These are phyloP conservation scores for Meleagris gallopavo DNA, from an alignment of 2,113 vertebrate species.

Conservation along the genomic window DNA sequence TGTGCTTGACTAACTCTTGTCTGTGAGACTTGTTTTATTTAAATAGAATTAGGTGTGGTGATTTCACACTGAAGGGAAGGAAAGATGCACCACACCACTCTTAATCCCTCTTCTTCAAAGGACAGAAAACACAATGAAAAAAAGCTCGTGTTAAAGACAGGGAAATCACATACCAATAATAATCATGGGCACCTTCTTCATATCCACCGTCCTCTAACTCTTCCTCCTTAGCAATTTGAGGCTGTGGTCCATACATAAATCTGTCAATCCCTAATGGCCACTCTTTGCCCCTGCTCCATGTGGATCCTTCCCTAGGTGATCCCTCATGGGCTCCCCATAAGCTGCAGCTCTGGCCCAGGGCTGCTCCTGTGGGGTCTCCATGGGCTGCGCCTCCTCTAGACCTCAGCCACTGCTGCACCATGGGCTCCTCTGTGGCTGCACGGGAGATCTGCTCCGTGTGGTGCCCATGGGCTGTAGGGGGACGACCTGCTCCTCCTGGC, in stretches of 20 bases:
- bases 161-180: neutral
- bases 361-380: neutral
- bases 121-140: neutral
- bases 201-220: neutral
- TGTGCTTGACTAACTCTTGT: neutral
- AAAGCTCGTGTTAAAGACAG: neutral
- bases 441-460: no score
- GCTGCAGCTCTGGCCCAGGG: neutral
- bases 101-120: neutral
- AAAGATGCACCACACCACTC: neutral
- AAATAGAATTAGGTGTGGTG: neutral
- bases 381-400: no score
- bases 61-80: neutral
- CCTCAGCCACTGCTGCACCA: neutral
- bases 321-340: neutral
- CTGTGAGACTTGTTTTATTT: neutral
- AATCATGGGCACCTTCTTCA: neutral
- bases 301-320: neutral
- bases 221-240: neutral
- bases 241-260: neutral
- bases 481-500: no score
- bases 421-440: neutral
- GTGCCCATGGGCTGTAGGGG: no score
- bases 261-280: neutral
- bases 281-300: neutral